Percentiles rank a stretch among this genome's conserved stretches.
These are phyloP conservation scores for Galeruca laticollis DNA, from an alignment of 2,888 invertebrate species.

Conservation along the genomic window DNA sequence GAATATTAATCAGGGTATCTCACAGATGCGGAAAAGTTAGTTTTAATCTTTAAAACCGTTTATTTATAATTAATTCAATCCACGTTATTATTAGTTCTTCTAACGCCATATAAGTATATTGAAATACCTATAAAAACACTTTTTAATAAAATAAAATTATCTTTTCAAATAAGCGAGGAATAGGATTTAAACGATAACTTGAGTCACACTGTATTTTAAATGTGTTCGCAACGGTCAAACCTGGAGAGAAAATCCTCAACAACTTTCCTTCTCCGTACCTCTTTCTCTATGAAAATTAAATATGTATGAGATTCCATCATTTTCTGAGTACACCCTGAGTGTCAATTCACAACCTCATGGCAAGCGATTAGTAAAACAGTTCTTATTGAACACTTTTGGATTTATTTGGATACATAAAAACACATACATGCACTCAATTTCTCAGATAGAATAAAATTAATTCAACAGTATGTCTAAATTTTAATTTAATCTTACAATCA, in stretches of 20 bases:
- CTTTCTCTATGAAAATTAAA: constrained; percentile 41
- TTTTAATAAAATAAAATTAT: no score
- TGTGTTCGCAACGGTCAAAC: constrained; percentile 1
- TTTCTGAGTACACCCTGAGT: constrained; percentile 44
- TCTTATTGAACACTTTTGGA: constrained; percentile 37
- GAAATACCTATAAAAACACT: no score
- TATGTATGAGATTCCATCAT: constrained; percentile 53
- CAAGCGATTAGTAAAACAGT: constrained; percentile 46
- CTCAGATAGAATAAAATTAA: neutral
- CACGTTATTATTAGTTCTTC: no score
- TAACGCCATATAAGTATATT: no score
- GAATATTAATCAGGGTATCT: no score
- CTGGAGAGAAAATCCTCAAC: constrained; percentile 17
- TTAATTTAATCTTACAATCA: no score
- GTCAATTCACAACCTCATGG: constrained; percentile 50
- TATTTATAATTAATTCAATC: no score
- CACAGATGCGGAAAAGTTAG: no score
- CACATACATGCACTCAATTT: neutral
- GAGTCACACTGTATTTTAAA: no score
- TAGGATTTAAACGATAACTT: no score
- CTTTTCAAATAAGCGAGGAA: no score
- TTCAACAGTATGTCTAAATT: neutral
- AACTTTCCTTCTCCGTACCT: constrained; percentile 25
- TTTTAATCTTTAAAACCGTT: no score
- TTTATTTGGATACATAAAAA: constrained; percentile 31